Base-by-base conservation (phyloP, 2,797 vertebrate genomes). In the Anableps anableps region DNA sequence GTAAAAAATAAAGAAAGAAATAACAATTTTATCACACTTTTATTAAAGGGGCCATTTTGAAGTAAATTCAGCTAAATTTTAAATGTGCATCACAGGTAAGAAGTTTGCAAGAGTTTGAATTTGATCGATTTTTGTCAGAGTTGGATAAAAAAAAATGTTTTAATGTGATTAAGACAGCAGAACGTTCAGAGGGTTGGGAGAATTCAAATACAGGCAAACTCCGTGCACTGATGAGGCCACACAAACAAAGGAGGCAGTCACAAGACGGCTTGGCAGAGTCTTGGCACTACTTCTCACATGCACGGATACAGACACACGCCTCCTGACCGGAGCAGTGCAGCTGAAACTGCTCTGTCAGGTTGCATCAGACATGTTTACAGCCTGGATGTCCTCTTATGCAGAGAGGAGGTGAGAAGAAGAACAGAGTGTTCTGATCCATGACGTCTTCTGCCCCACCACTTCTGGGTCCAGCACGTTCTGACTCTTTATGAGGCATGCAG, bases 351-450 rank as follows among this genome's bases (percentile, higher is more conserved):
- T 53, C 16, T 0, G 8, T 1, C 41, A 74, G n/a, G 72, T 91
- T 92, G 83, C 88, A 88, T 92, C 88, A 92, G 90, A 80, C 16
- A 0, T 77, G 80, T 85, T 80, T 79, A 62, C 74, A 76, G 60
- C 51, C 71, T 2, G 0, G 38, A 31, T 45, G 66, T 55, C 29
- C 41, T 41, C 16, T 13, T 4, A 0, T 50, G 55, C 16, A 21
- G 51, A 8, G 43, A 36, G 26, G 55, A 62, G 62, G 74, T 7
- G 68, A 78, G n/a, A 29, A 50, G 21, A 34, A 26, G 60, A 74
- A 51, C 62, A 75, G 29, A 62, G 38, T 16, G 21, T 73, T 71
- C 38, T 38, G 66, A 76, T 62, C 55, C 58, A 1, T 4, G n/a
- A 43, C 26, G 14, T 77, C 66, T 66, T 62, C n/a, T 47, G 19